phyloP scores from a whole-genome alignment of 2,888 invertebrate genomes.

The Chloroclystis v-ata region DNA sequence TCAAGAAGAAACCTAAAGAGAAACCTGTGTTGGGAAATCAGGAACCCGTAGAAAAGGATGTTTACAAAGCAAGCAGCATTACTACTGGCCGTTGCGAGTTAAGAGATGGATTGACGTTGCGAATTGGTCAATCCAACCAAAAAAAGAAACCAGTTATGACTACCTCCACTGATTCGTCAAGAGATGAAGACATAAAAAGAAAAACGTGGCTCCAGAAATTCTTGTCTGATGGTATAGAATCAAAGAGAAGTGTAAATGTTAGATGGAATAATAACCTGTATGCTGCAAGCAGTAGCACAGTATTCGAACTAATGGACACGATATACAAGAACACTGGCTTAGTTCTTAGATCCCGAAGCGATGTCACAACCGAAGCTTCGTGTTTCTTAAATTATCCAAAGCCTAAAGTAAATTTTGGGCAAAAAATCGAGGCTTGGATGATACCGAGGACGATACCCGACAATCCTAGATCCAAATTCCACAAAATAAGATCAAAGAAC shows the following conservation, averaged over 20 bases:
- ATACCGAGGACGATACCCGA: conserved; percentile 47
- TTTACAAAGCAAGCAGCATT: conserved; percentile 47
- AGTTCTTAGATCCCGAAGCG: conserved; percentile 49
- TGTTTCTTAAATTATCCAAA: conserved; percentile 35
- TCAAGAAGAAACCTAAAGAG: conserved; percentile 45
- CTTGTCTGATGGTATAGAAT: conserved; percentile 43
- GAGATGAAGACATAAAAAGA: conserved; percentile 38
- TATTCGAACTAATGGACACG: conserved; percentile 54
- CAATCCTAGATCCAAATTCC: conserved; percentile 28
- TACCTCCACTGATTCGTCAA: conserved; percentile 21
- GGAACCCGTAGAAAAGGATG: conserved; percentile 18
- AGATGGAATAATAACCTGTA: conserved; percentile 61
- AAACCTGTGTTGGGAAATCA: conserved; percentile 9
- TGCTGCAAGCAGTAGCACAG: conserved; percentile 54
- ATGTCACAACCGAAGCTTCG: conserved; percentile 41
- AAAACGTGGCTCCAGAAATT: conserved; percentile 54
- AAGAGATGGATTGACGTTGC: conserved; percentile 49
- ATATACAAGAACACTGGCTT: conserved; percentile 49
- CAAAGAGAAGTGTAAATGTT: conserved; percentile 51
- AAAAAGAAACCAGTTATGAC: conserved; percentile 11
- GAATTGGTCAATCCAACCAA: conserved; percentile 36
- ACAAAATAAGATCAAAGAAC: conserved; percentile 8
- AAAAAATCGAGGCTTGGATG: conserved; percentile 64
- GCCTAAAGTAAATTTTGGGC: conserved; percentile 47
- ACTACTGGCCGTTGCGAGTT: conserved; percentile 61